Evolutionary conservation across 2,888 invertebrate species (phyloP).

Genomic region (Diplolepis rosae): DNA sequence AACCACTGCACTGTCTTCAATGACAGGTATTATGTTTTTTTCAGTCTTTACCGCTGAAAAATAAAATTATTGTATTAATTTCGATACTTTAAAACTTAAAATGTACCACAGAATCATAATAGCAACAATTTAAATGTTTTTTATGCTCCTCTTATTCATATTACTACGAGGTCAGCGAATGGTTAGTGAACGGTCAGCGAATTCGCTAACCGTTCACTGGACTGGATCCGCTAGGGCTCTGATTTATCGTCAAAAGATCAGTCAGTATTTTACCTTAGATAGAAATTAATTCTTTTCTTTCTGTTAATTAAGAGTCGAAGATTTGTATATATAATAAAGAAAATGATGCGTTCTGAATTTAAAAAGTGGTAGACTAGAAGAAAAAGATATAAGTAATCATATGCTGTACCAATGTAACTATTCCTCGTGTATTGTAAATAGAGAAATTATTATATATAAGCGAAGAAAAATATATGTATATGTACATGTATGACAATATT

Average conservation of each 20-base stretch:
- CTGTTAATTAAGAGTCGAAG: not conserved
- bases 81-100: too few species aligned
- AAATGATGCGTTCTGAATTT: not conserved
- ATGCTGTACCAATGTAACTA: constrained; percentile 39
- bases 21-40: too few species aligned
- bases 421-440: constrained; percentile 51
- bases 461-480: constrained; percentile 49
- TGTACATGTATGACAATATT: constrained; percentile 52
- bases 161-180: too few species aligned
- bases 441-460: constrained; percentile 40
- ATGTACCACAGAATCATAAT: too few species aligned
- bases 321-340: constrained; percentile 14
- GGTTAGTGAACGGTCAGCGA: too few species aligned
- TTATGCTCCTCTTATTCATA: too few species aligned
- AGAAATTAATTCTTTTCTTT: not conserved
- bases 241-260: not conserved
- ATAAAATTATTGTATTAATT: too few species aligned
- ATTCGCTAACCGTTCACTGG: too few species aligned
- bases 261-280: not conserved
- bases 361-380: not conserved
- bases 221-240: too few species aligned
- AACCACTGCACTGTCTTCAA: too few species aligned
- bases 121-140: too few species aligned
- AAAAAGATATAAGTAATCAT: not conserved
- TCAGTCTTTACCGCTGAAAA: too few species aligned